Percentiles rank a stretch among this genome's conserved stretches.
Evolutionary conservation across 2,888 invertebrate species (phyloP).

Genomic region (Agapostemon virescens): DNA sequence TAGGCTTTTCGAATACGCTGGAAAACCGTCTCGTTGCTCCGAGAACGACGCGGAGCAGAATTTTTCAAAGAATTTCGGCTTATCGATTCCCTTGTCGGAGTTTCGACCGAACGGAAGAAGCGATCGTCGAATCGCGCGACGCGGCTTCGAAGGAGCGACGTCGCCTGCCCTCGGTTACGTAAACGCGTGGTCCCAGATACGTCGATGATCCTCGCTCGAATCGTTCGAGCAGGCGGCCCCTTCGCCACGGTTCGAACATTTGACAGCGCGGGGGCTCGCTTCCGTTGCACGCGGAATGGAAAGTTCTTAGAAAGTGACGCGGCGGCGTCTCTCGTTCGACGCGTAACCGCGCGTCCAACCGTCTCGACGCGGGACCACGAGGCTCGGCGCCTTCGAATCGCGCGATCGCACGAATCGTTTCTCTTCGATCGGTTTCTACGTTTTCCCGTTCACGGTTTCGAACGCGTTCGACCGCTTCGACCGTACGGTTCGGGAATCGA

Average conservation of each 20-base stretch:
- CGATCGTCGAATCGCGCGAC: slow-evolving; percentile 23
- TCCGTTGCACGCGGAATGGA: slow-evolving; percentile 36
- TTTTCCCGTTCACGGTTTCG: background rate
- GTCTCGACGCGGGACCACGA: too few relatives aligned
- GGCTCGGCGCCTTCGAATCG: background rate
- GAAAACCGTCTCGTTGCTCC: too few relatives aligned
- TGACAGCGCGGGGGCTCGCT: slow-evolving; percentile 16
- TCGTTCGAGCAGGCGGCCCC: background rate
- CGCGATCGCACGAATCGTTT: background rate
- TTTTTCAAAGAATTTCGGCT: background rate
- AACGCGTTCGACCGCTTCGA: background rate
- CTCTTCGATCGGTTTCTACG: background rate
- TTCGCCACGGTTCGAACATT: background rate
- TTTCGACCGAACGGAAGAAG: background rate
- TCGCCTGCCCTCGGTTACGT: slow-evolving; percentile 77
- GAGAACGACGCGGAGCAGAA: background rate
- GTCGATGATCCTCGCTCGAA: slow-evolving; percentile 50
- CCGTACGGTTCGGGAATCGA: background rate
- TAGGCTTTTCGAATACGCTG: background rate
- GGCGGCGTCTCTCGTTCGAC: slow-evolving; percentile 30
- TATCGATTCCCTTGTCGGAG: background rate
- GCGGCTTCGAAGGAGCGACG: slow-evolving; percentile 65
- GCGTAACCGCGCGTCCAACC: slow-evolving; percentile 36
- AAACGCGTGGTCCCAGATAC: slow-evolving; percentile 67
- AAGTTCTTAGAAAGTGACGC: slow-evolving; percentile 50